These are phyloP conservation scores for Apis dorsata DNA, from an alignment of 1,140 invertebrate species.

Conservation along the genomic window DNA sequence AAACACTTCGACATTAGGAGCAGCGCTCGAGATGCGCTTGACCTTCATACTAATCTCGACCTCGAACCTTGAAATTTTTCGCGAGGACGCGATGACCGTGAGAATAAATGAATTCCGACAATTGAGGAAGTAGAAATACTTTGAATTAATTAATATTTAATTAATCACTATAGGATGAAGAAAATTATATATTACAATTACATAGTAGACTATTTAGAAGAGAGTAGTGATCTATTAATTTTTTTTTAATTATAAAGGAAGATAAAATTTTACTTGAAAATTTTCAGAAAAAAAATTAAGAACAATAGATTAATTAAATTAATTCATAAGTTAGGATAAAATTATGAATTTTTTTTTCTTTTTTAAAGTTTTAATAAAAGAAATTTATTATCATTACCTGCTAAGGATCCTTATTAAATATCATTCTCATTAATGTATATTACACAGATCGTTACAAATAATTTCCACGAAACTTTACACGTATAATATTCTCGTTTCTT, in stretches of 20 bases:
- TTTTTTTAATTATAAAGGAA: no score
- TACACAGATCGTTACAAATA: neutral
- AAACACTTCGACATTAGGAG: conserved; percentile 42
- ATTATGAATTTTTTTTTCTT: no score
- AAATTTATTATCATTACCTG: neutral
- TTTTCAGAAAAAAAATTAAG: no score
- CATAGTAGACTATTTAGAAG: no score
- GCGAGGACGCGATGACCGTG: neutral
- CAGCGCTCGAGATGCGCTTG: conserved; percentile 38
- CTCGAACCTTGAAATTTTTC: neutral
- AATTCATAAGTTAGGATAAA: no score
- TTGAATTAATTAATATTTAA: neutral
- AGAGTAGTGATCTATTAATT: no score
- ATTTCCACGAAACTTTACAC: neutral
- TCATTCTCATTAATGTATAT: neutral
- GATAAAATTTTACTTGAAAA: no score
- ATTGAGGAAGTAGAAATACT: neutral
- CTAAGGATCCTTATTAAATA: neutral
- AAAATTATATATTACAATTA: no score
- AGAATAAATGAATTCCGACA: neutral
- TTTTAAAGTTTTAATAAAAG: neutral
- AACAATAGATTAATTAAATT: no score
- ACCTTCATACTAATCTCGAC: conserved; percentile 42
- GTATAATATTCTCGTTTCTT: neutral
- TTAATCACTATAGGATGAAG: no score